Evolutionary conservation across 2,797 vertebrate genomes (phyloP).

Genomic region (Philypnodon macrostomus): DNA sequence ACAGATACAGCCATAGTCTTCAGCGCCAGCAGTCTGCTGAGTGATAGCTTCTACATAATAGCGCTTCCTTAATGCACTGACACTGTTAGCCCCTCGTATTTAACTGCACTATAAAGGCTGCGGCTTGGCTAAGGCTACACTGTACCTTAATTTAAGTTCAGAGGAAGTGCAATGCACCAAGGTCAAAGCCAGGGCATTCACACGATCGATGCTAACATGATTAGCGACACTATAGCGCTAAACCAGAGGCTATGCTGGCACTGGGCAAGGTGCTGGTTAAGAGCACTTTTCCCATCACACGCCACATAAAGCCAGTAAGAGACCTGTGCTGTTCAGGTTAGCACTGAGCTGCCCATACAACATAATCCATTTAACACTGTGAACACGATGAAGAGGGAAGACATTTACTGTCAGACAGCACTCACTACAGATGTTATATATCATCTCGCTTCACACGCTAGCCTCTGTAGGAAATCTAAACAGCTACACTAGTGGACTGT

Average conservation of each 20-base stretch:
- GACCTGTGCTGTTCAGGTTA: conserved; percentile 57
- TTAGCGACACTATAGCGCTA: conserved; percentile 47
- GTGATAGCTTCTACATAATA: conserved; percentile 30
- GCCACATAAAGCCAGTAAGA: conserved; percentile 35
- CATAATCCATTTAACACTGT: conserved; percentile 77
- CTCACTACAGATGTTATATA: conserved; percentile 44
- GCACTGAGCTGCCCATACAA: conserved; percentile 55
- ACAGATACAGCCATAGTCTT: conserved; percentile 16
- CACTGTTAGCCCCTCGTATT: conserved; percentile 27
- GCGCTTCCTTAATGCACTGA: conserved; percentile 31
- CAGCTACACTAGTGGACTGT: conserved; percentile 9
- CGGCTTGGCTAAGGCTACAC: conserved; percentile 6
- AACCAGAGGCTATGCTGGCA: conserved; percentile 32
- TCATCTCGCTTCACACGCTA: conserved; percentile 52
- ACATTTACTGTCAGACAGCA: conserved; percentile 66
- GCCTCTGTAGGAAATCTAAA: conserved; percentile 24
- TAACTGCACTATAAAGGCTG: conserved; percentile 15
- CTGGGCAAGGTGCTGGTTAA: conserved; percentile 27
- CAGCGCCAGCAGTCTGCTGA: conserved; percentile 18
- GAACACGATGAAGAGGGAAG: conserved; percentile 58
- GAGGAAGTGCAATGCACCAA: conserved; percentile 19
- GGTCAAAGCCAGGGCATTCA: conserved; percentile 49
- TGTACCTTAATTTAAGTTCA: conserved; percentile 10
- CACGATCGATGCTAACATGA: conserved; percentile 64
- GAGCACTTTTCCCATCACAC: conserved; percentile 42